Evolutionary conservation across 2,797 vertebrate species (phyloP), one percentile per base, ranked within the genome.

Genomic region (Gila robusta): DNA sequence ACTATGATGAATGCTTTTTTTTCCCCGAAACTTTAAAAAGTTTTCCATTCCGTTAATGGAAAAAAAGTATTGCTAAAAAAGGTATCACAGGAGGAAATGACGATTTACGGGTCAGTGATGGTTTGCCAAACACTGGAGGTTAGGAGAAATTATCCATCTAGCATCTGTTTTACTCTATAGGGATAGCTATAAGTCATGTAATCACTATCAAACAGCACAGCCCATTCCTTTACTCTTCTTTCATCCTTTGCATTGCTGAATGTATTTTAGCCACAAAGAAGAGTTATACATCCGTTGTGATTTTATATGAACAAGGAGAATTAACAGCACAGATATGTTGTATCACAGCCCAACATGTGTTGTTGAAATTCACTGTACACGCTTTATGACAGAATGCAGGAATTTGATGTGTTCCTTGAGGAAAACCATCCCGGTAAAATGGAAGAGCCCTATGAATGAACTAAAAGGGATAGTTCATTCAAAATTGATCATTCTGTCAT

Each of bases 131-230:
- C 59, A 54, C 49, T 26, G 71, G 32, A 81, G 73, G 39, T 78
- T 85, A 54, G 52, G 83, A 49, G 14, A 83, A 12, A 73, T 6
- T 39, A 44, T 82, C 59, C 49, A 44, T 44, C 10, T 54, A 77
- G 73, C 82, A 83, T 83, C 79, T 83, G 82, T 79, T 84, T 78
- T 26, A 69, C 28, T 76, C 81, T 77, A 49, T 47, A 59, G 59
- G 81, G 49, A 76, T n/a, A 37, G 35, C 28, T 32, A 35, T 59
- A 79, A 85, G 49, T 85, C 56, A 44, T 44, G n/a, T 41, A 59
- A 79, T 83, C 67, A 44, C 79, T 62, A 80, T 69, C 62, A 77
- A 88, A 69, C 11, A 47, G 62, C 39, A 52, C 28, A 64, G 52
- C 52, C 49, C 14, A 8, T 54, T 81, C 76, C 54, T 66, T 85